A percentile compares a stretch with the other conserved stretches of the same genome.
Conservation (phyloP, 2,888 invertebrate genomes). For the Catocala fraxini region DNA sequence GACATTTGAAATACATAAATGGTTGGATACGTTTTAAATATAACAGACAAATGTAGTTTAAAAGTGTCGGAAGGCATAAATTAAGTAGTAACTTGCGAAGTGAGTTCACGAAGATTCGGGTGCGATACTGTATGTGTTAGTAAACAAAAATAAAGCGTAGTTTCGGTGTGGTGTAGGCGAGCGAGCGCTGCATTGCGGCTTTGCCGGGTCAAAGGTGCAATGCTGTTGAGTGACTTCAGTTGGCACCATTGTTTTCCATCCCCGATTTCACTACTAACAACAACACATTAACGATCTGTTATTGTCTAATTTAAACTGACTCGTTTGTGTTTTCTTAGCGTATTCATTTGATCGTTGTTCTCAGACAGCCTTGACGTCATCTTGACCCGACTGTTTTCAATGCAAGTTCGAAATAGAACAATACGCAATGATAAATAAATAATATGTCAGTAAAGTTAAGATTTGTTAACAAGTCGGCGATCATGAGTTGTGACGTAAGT, state of each 20-base stretch:
- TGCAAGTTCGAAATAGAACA: slow-evolving; percentile 58
- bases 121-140: slow-evolving; percentile 67
- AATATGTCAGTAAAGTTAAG: slow-evolving; percentile 40
- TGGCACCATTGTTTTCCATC: slow-evolving; percentile 52
- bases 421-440: slow-evolving; percentile 48
- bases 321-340: slow-evolving; percentile 46
- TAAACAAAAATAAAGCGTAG: slow-evolving; percentile 64
- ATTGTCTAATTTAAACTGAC: slow-evolving; percentile 48
- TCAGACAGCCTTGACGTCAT: slow-evolving; percentile 61
- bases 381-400: slow-evolving; percentile 59
- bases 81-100: slow-evolving; percentile 31
- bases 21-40: slow-evolving; percentile 15
- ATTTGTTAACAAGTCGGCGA: slow-evolving; percentile 28
- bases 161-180: slow-evolving; percentile 72
- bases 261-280: slow-evolving; percentile 20
- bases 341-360: slow-evolving; percentile 45
- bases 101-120: slow-evolving; percentile 56
- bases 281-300: slow-evolving; percentile 23
- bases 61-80: no score
- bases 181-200: slow-evolving; percentile 77
- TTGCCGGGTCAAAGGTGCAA: slow-evolving; percentile 74
- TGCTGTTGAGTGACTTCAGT: slow-evolving; percentile 66
- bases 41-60: no score
- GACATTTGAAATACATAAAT: slow-evolving; percentile 20
- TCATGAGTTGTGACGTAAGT: slow-evolving; percentile 24